Evolutionary conservation across 1,140 invertebrate genomes (phyloP), one percentile per base, ranked within the genome.

Genomic region (Bilobella aurantiaca): DNA sequence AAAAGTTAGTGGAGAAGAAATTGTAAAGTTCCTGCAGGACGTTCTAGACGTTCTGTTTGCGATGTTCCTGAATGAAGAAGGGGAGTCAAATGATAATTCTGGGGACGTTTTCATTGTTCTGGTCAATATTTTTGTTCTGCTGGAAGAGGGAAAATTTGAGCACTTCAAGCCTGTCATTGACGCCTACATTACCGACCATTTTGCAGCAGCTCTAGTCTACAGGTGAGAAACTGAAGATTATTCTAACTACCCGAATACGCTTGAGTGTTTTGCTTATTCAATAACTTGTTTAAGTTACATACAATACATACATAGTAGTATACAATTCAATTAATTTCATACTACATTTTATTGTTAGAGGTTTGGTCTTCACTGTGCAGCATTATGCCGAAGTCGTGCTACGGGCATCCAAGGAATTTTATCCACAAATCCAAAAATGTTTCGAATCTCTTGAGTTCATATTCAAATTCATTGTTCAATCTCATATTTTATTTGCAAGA

Each of bases 11-110:
- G 86, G 86, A 21, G 92, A 95, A 75, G 94, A 97, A 77, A 79
- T 95, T n/a, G 91, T 97, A 0, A 96, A 96, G 78, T 98, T 98
- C 78, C 79, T 98, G 1, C 91, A 96, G 76, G 95, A 98, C 76
- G 90, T 97, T 23, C 78, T 98, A 1, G 96, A 98, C 76, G 91
- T 93, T 0, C 77, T 98, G 0, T 98, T 97, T 75, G 88, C 90
- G 18, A 87, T 97, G 81, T 94, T 96, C 75, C 93, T 90, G 37
- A 93, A 89, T 31, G 91, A 93, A 78, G 90, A 96, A 75, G 93
- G 91, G 0, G 92, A 95, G 74, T 91, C 83, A 1, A 86, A 85
- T 31, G 76, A 82, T 0, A 83, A 86, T 75, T 87, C 86, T 29
- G 85, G 85, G 25, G 78, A 87, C 30, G 86, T 90, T 16, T 90